Evolutionary conservation across 2,113 vertebrate genomes (phyloP).

Genomic region (Tachysurus fulvidraco): DNA sequence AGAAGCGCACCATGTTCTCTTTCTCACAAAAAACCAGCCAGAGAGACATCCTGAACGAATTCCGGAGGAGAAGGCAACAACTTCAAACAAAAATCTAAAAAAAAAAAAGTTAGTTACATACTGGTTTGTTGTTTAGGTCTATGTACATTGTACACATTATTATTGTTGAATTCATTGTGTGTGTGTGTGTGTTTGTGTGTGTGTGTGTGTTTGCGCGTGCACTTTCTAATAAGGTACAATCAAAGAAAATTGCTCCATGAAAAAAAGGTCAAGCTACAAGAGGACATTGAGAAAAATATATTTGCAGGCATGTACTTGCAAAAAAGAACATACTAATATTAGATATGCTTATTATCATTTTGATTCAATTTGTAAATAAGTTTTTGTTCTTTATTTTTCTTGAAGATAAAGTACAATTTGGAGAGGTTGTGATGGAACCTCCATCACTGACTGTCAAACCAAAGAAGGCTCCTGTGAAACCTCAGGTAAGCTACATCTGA

Average conservation of each 20-base stretch:
- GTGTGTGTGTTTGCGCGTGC: neutral
- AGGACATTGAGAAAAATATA: slow-evolving; percentile 77
- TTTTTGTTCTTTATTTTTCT: slow-evolving; percentile 9
- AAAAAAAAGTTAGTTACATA: slow-evolving; percentile 81
- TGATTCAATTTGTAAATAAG: too few species aligned
- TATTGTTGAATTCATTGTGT: neutral
- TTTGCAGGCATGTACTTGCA: slow-evolving; percentile 74
- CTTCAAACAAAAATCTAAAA: slow-evolving; percentile 67
- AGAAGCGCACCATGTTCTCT: slow-evolving; percentile 78
- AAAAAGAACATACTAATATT: neutral
- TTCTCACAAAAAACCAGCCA: slow-evolving; percentile 84
- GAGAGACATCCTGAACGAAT: slow-evolving; percentile 78
- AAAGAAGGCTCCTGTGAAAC: slow-evolving; percentile 60
- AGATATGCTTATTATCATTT: too few species aligned
- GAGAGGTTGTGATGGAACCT: slow-evolving; percentile 85
- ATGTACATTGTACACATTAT: neutral
- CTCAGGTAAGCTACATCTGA: slow-evolving; percentile 69
- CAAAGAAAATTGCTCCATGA: slow-evolving; percentile 71
- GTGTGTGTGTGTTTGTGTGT: neutral
- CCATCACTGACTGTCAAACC: slow-evolving; percentile 83
- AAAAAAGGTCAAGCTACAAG: slow-evolving; percentile 75
- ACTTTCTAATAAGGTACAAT: slow-evolving; percentile 59
- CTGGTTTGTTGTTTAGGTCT: neutral
- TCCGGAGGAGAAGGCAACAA: slow-evolving; percentile 56
- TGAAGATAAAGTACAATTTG: slow-evolving; percentile 82